These are phyloP conservation scores for Chanos chanos DNA, from an alignment of 2,797 vertebrate genomes.

Conservation along the genomic window DNA sequence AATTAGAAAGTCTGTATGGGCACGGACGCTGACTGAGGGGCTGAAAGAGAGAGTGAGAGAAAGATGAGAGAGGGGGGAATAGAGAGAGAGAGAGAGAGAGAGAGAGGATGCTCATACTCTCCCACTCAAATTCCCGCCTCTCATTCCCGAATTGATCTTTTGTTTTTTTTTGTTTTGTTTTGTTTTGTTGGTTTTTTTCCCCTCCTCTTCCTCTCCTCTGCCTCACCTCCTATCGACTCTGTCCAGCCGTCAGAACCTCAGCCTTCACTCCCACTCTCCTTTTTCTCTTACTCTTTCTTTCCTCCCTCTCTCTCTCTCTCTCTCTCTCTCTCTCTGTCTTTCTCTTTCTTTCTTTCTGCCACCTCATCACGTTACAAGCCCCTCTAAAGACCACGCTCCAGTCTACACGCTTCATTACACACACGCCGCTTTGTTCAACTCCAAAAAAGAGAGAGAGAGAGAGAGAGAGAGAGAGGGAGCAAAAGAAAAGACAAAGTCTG, in stretches of 20 bases:
- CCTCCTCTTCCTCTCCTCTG: neutral
- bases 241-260: conserved; percentile 26
- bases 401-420: neutral
- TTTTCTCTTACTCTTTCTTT: conserved; percentile 3
- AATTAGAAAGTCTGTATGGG: conserved; percentile 12
- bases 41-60: conserved; percentile 1
- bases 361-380: neutral
- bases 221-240: conserved; percentile 27
- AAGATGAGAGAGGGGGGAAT: neutral
- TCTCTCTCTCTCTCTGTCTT: neutral
- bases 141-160: conserved; percentile 12
- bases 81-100: neutral
- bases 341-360: neutral
- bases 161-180: conserved; percentile 24
- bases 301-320: neutral
- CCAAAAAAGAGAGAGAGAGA: neutral
- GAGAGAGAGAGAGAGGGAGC: neutral
- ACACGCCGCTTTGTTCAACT: neutral
- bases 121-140: neutral
- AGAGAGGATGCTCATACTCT: neutral
- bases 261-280: conserved; percentile 2
- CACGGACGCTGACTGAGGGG: neutral
- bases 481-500: too few species aligned
- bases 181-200: too few species aligned
- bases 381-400: neutral